Percentiles rank a stretch among this genome's conserved stretches.
Evolutionary conservation across 1,140 invertebrate genomes (phyloP).

Genomic region (Brachionus plicatilis): DNA sequence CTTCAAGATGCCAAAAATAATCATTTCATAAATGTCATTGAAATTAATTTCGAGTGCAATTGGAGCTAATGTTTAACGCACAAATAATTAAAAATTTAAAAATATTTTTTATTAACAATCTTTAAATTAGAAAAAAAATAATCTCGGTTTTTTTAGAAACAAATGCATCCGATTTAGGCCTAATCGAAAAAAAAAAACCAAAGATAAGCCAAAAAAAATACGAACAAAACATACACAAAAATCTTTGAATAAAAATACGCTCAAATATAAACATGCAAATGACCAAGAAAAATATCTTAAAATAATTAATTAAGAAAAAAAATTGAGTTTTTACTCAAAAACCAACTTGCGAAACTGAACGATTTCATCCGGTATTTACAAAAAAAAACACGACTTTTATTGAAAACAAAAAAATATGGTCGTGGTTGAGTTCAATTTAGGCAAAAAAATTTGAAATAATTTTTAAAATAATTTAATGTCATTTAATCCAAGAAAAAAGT

Average conservation of each 20-base stretch:
- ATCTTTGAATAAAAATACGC: not conserved
- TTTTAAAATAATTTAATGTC: not conserved
- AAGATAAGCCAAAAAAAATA: not conserved
- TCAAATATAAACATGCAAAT: not conserved
- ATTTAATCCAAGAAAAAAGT: not conserved
- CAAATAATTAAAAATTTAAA: not conserved
- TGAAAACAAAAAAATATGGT: not conserved
- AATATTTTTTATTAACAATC: not conserved
- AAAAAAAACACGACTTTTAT: not conserved
- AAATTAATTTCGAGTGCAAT: too few species aligned
- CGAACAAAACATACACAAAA: not conserved
- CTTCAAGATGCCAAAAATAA: too few species aligned
- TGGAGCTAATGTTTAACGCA: not conserved
- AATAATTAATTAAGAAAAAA: not conserved
- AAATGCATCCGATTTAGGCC: not conserved
- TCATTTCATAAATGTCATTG: too few species aligned
- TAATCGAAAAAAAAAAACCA: not conserved
- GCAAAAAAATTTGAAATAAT: not conserved
- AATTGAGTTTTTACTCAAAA: not conserved
- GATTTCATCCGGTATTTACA: conserved; percentile 32
- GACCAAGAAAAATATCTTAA: not conserved
- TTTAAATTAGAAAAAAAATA: not conserved
- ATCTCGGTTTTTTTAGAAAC: not conserved
- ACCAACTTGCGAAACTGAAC: not conserved
- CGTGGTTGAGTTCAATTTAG: not conserved